A percentile compares a stretch with the other conserved stretches of the same genome.
phyloP scores from a whole-genome alignment of 37 sponge, comb jelly and placozoan genomes.

The Lycopodina hypogea region DNA sequence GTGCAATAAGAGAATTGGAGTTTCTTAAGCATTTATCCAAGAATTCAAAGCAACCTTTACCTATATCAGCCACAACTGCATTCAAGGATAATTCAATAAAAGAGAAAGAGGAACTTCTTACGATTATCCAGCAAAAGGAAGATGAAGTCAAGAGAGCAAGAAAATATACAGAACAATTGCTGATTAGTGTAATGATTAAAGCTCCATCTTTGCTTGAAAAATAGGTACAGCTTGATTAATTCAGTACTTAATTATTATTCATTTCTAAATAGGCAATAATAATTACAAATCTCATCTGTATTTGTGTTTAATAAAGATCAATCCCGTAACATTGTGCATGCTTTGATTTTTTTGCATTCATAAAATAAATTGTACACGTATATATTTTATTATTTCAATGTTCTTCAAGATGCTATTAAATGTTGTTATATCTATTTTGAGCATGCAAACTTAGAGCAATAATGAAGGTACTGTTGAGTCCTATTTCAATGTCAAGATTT shows the following conservation, averaged over 20 bases:
- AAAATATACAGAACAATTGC: conserved; percentile 48
- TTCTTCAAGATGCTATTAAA: too few species aligned
- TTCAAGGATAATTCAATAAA: not conserved
- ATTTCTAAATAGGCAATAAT: not conserved
- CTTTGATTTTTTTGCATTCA: too few species aligned
- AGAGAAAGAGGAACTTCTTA: conserved; percentile 27
- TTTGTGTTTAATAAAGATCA: too few species aligned
- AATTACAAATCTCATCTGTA: not conserved
- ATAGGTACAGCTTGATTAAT: too few species aligned
- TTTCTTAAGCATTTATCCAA: not conserved
- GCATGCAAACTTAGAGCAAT: too few species aligned
- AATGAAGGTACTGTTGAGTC: too few species aligned
- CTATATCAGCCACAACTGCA: not conserved
- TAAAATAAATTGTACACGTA: too few species aligned
- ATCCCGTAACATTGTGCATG: too few species aligned
- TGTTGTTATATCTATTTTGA: too few species aligned
- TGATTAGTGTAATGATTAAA: conserved; percentile 53
- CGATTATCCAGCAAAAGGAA: conserved; percentile 38
- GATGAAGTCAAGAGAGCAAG: conserved; percentile 46
- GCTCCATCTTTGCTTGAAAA: conserved; percentile 63
- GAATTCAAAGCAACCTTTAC: not conserved
- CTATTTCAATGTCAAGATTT: too few species aligned
- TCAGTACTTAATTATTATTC: not conserved
- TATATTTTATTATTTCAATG: too few species aligned
- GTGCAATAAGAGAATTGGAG: not conserved